A percentile compares a stretch with the other conserved stretches of the same genome.
These are phyloP conservation scores for Drosophila borealis DNA, from an alignment of 2,888 invertebrate genomes.

Conservation along the genomic window DNA sequence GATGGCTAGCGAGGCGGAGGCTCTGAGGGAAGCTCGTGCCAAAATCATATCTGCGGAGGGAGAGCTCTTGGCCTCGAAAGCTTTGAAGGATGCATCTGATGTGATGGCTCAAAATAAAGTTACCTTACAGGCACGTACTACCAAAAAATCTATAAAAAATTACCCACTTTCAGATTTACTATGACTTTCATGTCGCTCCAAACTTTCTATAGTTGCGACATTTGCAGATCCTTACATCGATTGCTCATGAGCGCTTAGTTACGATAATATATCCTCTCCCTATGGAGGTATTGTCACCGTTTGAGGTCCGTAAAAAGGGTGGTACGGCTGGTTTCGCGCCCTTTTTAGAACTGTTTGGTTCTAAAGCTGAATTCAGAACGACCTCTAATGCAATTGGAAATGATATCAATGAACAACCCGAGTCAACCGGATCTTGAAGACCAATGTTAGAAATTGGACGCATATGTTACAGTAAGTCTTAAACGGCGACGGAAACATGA, in stretches of 20 bases:
- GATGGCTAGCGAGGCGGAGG: constrained; percentile 80
- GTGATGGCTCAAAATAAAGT: constrained; percentile 76
- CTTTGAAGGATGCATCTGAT: constrained; percentile 78
- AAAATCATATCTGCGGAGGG: constrained; percentile 81
- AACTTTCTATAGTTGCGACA: constrained; percentile 63
- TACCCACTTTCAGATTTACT: too few species aligned
- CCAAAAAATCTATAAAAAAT: not conserved
- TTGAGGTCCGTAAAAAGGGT: constrained; percentile 8
- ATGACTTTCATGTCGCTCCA: too few species aligned
- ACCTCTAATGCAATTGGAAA: too few species aligned
- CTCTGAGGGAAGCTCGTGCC: constrained; percentile 75
- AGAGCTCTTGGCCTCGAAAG: constrained; percentile 69
- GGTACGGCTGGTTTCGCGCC: not conserved
- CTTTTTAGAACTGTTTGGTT: not conserved
- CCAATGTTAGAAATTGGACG: not conserved
- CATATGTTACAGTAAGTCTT: not conserved
- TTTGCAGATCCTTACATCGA: constrained; percentile 70
- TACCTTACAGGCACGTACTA: constrained; percentile 66
- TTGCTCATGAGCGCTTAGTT: constrained; percentile 66
- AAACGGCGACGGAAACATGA: too few species aligned
- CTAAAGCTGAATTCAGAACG: not conserved
- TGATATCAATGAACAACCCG: too few species aligned
- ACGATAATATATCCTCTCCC: constrained; percentile 76
- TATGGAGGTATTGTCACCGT: constrained; percentile 50
- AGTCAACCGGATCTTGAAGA: not conserved